Percentiles rank a stretch among this genome's conserved stretches.
These are phyloP conservation scores for Hypanus sabinus DNA, from an alignment of 2,113 vertebrate species.

Conservation along the genomic window DNA sequence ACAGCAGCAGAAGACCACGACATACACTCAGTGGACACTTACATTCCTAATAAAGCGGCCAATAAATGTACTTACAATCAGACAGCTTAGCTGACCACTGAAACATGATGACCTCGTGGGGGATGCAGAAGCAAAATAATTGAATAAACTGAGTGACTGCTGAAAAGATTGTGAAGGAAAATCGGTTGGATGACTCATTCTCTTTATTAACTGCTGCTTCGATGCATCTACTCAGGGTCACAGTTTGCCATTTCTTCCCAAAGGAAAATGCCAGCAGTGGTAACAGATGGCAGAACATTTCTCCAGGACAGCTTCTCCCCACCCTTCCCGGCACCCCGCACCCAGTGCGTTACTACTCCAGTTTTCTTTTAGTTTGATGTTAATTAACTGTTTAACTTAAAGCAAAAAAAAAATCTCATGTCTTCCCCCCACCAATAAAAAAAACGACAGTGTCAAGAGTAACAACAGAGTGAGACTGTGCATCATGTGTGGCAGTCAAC, in stretches of 20 bases:
- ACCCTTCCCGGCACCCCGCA: no score
- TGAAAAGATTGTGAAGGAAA: background rate
- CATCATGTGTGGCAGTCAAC: background rate
- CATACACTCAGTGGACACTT: no score
- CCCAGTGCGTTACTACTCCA: background rate
- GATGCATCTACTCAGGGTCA: background rate
- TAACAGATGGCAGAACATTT: background rate
- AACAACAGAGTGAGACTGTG: background rate
- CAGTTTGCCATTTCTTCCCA: background rate
- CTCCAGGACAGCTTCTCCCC: background rate
- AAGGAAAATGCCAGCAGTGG: background rate
- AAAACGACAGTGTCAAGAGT: background rate
- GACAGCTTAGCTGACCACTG: background rate
- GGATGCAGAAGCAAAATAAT: background rate
- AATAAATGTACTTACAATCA: background rate
- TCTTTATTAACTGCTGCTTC: background rate
- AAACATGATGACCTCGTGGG: background rate
- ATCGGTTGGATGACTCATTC: background rate
- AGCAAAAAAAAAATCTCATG: background rate
- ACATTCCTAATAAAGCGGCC: no score
- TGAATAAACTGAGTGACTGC: background rate
- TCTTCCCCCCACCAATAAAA: background rate
- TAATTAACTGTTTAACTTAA: background rate
- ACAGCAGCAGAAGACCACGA: no score
- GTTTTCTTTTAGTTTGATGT: background rate